Conservation (phyloP, 2,113 vertebrate species). For the Sprattus sprattus region DNA sequence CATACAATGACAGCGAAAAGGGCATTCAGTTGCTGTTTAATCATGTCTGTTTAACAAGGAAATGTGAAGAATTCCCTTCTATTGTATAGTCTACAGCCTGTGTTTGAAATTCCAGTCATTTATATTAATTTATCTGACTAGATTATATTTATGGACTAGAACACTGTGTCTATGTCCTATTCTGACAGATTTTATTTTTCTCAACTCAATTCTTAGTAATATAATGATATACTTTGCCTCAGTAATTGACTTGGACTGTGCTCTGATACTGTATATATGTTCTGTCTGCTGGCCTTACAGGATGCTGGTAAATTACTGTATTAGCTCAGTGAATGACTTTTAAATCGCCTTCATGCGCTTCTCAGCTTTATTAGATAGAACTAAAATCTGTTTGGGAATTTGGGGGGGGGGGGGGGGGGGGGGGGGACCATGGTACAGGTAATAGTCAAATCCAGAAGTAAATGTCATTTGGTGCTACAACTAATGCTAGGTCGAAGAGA, state of each 20-base stretch:
- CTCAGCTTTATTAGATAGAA: neutral
- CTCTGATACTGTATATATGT: neutral
- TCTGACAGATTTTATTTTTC: neutral
- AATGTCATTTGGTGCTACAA: neutral
- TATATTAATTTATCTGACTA: neutral
- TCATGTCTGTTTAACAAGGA: neutral
- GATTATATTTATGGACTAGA: neutral
- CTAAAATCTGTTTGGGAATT: neutral
- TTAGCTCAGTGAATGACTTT: neutral
- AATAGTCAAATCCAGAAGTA: neutral
- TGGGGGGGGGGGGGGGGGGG: neutral
- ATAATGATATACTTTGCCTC: neutral
- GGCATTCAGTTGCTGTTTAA: neutral
- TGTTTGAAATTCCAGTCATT: neutral
- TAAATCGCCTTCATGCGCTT: neutral
- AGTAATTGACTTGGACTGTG: neutral
- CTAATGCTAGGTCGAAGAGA: neutral
- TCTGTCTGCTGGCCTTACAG: slow-evolving; percentile 6
- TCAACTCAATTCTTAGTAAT: neutral
- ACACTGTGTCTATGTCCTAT: neutral
- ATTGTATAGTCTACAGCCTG: neutral
- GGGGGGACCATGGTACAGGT: neutral
- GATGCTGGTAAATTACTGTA: neutral
- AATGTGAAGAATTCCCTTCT: neutral
- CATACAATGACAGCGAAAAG: neutral